Base-by-base conservation (phyloP, 1,140 invertebrate genomes). In the Brachionus rubens region DNA sequence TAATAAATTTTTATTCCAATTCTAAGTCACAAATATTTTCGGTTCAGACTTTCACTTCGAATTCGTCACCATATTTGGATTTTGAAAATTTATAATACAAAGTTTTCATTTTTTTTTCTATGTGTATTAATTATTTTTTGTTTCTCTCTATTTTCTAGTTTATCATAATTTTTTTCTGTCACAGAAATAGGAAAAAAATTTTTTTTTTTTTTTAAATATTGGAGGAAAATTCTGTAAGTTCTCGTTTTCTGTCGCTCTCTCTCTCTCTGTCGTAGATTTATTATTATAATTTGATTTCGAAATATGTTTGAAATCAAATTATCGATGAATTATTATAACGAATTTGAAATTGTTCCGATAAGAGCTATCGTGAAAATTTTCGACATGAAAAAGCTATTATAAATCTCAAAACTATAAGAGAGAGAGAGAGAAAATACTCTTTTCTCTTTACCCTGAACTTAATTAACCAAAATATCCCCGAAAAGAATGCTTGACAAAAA, bases 91-190 rank as follows among this genome's bases (percentile, higher is more conserved):
- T 59, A 41, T 59, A 59, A 59, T 59, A 36, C 54, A 33, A 33
- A 59, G 28, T 59, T 59, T 59, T 59, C 26, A 36, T 7, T 16
- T 21, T 59, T 28, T 54, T 48, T 43, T 30, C 10, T 54, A n/a
- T 9, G 33, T 0, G 30, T 36, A 36, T 36, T 59, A 19, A 36
- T 19, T 59, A 33, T 59, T 30, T 59, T 26, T 59, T 33, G 21
- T 26, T 59, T 28, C 19, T 16, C 33, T 16, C 33, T n/a, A 59
- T 28, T 59, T 36, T 3, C 6, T 33, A 36, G n/a, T 59, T 36
- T 59, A 33, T 59, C 54, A 59, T 59, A 59, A 59, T 59, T 59
- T 59, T 59, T 59, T 59, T 36, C 54, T 40, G 54, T 59, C 54
- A 59, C 54, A 59, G n/a, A 59, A 59, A 36, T 36, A 3, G 33